Base-by-base conservation (phyloP, 1,140 invertebrate genomes). In the Aradophagus sp. region DNA sequence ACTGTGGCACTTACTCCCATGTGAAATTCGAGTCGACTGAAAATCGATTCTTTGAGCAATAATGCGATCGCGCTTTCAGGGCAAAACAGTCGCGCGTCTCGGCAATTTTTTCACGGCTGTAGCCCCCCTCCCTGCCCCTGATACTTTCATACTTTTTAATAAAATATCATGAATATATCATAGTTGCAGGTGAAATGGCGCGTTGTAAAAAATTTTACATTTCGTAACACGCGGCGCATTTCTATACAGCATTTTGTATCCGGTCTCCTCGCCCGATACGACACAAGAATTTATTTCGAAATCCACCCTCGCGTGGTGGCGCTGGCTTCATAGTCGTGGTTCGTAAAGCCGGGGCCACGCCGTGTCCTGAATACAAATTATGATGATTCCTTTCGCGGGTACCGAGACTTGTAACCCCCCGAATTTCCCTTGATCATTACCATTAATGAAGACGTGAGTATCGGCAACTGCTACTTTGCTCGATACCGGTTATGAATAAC, bases 351-450 rank as follows among this genome's bases (percentile, higher is more conserved):
- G 17, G 45, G 53, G 42, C 53, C 45, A 45, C 10, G 65, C 36
- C 72, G 71, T 62, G 73, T 75, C 66, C 74, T 80, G 79, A 80
- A 81, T 83, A 81, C 80, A 77, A 81, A 83, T 83, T 77, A 78
- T 69, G 61, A 73, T 59, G 75, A 76, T 80, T 78, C 74, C 75
- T 76, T 76, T 70, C 66, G 72, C 66, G 47, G 74, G 70, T 67
- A 42, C 73, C 62, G 63, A 75, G 70, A 77, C 63, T 62, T 62
- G 61, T 39, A 65, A 48, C 65, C 56, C 50, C 68, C n/a, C n/a
- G n/a, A n/a, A n/a, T n/a, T n/a, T n/a, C n/a, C n/a, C n/a, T n/a
- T n/a, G 75, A 80, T 83, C 79, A 83, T 83, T 80, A 82, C 69
- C 77, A 81, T 82, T 82, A 83, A 82, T 78, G 77, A 82, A 80